phyloP scores from a whole-genome alignment of 2,888 invertebrate species.

The Acanthosepion lycidas region DNA sequence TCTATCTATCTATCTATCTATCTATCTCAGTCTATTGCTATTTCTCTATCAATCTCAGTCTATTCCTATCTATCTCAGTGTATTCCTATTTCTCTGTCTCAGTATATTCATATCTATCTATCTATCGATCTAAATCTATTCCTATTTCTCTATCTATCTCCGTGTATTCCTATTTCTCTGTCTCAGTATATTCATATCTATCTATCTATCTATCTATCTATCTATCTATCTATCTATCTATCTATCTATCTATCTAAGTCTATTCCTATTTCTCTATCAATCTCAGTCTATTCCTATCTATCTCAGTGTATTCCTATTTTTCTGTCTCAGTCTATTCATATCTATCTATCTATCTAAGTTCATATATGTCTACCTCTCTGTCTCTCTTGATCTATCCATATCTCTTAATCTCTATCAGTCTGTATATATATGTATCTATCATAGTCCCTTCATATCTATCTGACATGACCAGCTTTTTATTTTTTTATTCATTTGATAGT shows the following conservation, averaged over 20 bases:
- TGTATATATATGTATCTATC: not conserved
- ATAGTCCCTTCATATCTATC: not conserved
- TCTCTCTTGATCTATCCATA: no score
- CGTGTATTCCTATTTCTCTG: not conserved
- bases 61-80: not conserved
- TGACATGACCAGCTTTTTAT: not conserved
- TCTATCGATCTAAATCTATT: not conserved
- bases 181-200: no score
- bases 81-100: not conserved
- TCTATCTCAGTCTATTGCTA: not conserved
- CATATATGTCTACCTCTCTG: no score
- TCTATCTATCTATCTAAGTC: no score
- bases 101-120: not conserved
- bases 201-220: no score
- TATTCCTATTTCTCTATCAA: not conserved
- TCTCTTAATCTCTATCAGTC: not conserved
- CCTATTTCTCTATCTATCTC: not conserved
- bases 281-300: not conserved
- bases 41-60: not conserved
- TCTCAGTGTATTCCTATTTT: fast-evolving
- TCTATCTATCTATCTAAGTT: no score
- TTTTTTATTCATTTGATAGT: no score
- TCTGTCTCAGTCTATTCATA: no score
- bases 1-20: no score
- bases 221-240: no score